Conservation (phyloP, 2,113 vertebrate genomes). For the Corydoras maculifer region DNA sequence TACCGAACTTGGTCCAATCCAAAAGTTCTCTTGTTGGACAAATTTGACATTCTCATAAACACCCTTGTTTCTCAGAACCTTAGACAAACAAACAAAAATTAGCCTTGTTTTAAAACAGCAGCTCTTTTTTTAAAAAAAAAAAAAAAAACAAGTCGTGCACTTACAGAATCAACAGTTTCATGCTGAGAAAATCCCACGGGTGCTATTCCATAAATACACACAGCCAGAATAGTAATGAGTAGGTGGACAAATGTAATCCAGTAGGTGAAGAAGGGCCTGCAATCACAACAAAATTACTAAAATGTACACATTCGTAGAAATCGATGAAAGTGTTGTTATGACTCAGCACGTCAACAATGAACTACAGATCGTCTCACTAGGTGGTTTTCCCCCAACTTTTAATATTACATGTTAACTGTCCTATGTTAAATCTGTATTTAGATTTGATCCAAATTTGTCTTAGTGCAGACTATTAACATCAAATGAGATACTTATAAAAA, state of each 20-base stretch:
- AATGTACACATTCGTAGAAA: background rate
- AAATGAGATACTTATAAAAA: no score
- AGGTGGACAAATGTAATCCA: conserved; percentile 97
- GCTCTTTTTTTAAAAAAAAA: no score
- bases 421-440: no score
- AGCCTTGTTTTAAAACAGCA: no score
- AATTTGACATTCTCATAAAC: conserved; percentile 98
- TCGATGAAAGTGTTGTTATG: no score
- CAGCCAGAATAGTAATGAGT: conserved; percentile 90
- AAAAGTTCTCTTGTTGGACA: conserved; percentile 98
- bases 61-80: conserved; percentile 95
- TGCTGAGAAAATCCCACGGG: conserved; percentile 97
- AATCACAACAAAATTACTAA: conserved; percentile 6
- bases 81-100: background rate
- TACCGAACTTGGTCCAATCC: conserved; percentile 97
- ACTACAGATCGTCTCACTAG: no score
- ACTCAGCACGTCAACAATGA: no score
- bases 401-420: no score
- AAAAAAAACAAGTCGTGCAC: conserved; percentile 45
- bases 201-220: conserved; percentile 93
- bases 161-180: conserved; percentile 95
- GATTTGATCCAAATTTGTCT: no score
- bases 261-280: conserved; percentile 97
- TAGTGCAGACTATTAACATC: no score
- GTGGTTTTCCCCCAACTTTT: no score